phyloP scores from a whole-genome alignment of 1,140 invertebrate genomes.

The Anastrepha obliqua region DNA sequence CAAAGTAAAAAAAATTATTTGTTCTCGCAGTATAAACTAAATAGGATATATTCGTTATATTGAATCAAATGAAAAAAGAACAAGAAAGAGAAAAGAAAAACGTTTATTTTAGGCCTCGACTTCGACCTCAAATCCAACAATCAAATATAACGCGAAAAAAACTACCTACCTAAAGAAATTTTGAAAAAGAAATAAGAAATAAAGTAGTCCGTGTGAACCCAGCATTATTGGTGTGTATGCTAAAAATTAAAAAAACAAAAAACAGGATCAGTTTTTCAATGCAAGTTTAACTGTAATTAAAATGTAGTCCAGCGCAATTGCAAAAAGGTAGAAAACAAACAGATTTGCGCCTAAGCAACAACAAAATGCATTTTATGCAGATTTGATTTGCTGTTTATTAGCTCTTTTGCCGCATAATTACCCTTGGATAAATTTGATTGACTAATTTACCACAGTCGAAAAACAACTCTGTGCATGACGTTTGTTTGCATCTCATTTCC shows the following conservation, averaged over 20 bases:
- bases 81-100: not conserved
- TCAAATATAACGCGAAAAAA: constrained; percentile 32
- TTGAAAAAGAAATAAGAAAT: constrained; percentile 10
- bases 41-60: not conserved
- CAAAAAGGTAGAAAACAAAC: no score
- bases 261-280: no score
- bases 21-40: constrained; percentile 50
- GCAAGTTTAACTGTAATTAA: no score
- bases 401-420: no score
- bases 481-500: no score
- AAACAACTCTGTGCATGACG: no score
- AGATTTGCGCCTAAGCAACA: no score
- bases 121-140: constrained; percentile 30
- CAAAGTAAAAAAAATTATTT: constrained; percentile 69
- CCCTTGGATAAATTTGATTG: no score
- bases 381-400: no score
- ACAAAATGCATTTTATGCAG: no score
- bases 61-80: not conserved
- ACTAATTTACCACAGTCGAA: no score
- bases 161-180: constrained; percentile 35
- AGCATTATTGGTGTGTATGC: not conserved
- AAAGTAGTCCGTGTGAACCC: constrained; percentile 63
- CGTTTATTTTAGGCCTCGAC: constrained; percentile 17
- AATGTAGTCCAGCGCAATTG: no score
- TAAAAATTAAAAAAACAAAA: not conserved